Base-by-base conservation (phyloP, 2,113 vertebrate genomes). In the Phalacrocorax aristotelis region DNA sequence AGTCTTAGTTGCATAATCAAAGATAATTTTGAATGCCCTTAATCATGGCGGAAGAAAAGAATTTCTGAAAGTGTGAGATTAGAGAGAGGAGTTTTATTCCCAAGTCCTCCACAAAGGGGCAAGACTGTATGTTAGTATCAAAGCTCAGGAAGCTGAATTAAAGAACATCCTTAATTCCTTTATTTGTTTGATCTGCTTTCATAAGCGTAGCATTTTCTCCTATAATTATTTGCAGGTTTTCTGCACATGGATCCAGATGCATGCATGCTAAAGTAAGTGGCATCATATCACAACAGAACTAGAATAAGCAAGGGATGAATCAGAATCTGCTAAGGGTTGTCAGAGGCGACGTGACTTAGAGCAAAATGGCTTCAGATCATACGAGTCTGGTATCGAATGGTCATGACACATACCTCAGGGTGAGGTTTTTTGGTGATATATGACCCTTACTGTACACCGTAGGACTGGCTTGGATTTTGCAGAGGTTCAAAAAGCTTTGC, bases 151-250 rank as follows among this genome's bases (percentile, higher is more conserved):
- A 90, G 29, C 12, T 79, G 81, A 83, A 90, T 75, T 57, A 75
- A 83, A 94, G 36, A 89, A 77, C 34, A 65, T 52, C 21, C 26
- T 82, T 83, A 70, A 65, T 71, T 83, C n/a, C 57, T 27, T 64
- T 48, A 19, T n/a, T 90, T 42, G 22, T 66, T 48, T 75, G 72
- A 81, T 95, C 94, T 87, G 60, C 29, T 89, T 84, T 89, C 55
- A 15, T 34, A 89, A 68, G 48, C 0, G 0, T 26, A 44, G 29
- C 1, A 0, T 64, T 86, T 32, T 58, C 46, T 60, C 40, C n/a
- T 57, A 1, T 79, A 75, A 93, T 65, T 79, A 82, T 44, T 66
- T 83, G 30, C 87, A 93, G 60, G 12, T 25, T 93, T 91, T 72
- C 89, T 69, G 65, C 77, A 66, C 30, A 12, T 22, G 54, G 69